phyloP scores from a whole-genome alignment of 2,888 invertebrate species.

The Diplolepis rosae region DNA sequence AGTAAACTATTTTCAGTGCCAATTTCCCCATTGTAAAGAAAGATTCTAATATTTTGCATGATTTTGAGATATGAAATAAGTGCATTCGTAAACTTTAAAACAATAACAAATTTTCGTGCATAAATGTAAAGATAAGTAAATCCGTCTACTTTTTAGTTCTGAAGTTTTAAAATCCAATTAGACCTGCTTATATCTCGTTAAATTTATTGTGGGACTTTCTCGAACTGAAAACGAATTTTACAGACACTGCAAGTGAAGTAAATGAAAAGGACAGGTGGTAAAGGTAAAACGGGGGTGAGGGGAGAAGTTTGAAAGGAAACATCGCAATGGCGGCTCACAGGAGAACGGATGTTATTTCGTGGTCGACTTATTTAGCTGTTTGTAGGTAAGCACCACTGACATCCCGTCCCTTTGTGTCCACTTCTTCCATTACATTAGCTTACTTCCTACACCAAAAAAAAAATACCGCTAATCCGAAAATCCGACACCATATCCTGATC shows the following conservation, averaged over 20 bases:
- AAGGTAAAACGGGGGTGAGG: slow-evolving; percentile 51
- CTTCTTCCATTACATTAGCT: slow-evolving; percentile 60
- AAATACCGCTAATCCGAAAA: slow-evolving; percentile 41
- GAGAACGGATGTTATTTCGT: slow-evolving; percentile 72
- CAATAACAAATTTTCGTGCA: too few relatives aligned
- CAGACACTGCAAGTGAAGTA: not conserved
- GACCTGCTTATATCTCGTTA: too few relatives aligned
- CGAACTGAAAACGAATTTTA: not conserved
- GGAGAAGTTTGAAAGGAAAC: slow-evolving; percentile 50
- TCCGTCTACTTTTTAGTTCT: too few relatives aligned
- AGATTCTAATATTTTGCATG: too few relatives aligned
- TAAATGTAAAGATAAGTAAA: too few relatives aligned
- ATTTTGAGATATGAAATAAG: too few relatives aligned
- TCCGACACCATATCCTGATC: slow-evolving; percentile 26
- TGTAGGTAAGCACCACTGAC: slow-evolving; percentile 43
- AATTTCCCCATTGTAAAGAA: too few relatives aligned
- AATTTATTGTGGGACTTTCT: not conserved
- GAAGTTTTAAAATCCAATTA: too few relatives aligned
- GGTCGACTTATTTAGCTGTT: slow-evolving; percentile 69
- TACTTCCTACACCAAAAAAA: slow-evolving; percentile 63
- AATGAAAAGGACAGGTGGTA: slow-evolving; percentile 44
- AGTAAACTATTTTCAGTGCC: too few relatives aligned
- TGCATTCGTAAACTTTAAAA: too few relatives aligned
- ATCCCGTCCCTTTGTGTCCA: slow-evolving; percentile 65
- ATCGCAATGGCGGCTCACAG: slow-evolving; percentile 38